Percentiles rank a stretch among this genome's conserved stretches.
These are phyloP conservation scores for Istiophorus platypterus DNA, from an alignment of 2,113 vertebrate species.

Conservation along the genomic window DNA sequence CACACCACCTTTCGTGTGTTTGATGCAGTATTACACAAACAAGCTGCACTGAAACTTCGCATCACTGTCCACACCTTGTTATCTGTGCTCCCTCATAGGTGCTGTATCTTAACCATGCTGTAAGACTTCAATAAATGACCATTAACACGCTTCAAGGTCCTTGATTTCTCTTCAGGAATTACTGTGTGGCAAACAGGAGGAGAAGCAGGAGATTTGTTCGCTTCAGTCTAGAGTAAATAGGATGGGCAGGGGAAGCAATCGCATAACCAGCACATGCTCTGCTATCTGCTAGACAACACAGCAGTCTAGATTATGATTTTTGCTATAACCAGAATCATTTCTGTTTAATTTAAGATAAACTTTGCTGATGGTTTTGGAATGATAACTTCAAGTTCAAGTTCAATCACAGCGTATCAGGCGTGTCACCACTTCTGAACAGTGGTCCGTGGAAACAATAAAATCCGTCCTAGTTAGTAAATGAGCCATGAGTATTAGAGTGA, in stretches of 20 bases:
- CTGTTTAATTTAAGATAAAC: conserved; percentile 83
- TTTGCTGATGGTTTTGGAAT: conserved; percentile 59
- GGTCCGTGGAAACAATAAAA: conserved; percentile 59
- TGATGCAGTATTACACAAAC: conserved; percentile 78
- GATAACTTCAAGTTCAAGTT: conserved; percentile 72
- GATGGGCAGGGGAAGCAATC: conserved; percentile 82
- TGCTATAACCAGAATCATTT: conserved; percentile 80
- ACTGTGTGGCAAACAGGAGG: conserved; percentile 77
- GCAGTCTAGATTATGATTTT: conserved; percentile 83
- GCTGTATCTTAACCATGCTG: conserved; percentile 83
- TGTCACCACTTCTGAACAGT: conserved; percentile 53
- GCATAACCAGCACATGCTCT: conserved; percentile 77
- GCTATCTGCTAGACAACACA: conserved; percentile 84
- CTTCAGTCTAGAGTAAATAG: conserved; percentile 85
- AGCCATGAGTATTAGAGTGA: conserved; percentile 54
- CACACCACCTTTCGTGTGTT: conserved; percentile 62
- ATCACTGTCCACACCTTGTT: conserved; percentile 78
- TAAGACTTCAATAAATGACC: conserved; percentile 85
- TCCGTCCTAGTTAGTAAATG: conserved; percentile 55
- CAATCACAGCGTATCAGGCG: conserved; percentile 48
- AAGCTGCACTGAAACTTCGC: conserved; percentile 77
- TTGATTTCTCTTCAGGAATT: conserved; percentile 84
- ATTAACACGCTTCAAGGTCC: conserved; percentile 87
- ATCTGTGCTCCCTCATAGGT: conserved; percentile 81
- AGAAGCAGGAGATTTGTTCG: conserved; percentile 82